Base-by-base conservation (phyloP, 2,888 invertebrate species). In the Luperina testacea region DNA sequence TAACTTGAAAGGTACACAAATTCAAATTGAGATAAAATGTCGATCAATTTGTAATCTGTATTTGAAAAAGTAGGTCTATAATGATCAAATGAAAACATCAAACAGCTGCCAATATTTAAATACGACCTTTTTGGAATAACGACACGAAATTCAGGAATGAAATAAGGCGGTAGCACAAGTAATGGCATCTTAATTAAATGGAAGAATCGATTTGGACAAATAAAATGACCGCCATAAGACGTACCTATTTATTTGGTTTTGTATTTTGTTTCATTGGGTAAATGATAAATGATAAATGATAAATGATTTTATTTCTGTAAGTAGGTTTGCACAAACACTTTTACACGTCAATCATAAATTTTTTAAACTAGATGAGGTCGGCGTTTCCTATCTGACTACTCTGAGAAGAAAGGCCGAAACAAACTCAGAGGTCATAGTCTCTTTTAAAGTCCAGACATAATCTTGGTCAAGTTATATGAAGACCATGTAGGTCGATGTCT, bases 131-230 rank as follows among this genome's bases (percentile, higher is more conserved):
- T 61, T 48, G 48, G 61, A 85, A 81, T 68, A 71, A 81, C 63
- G 57, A 73, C 70, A 32, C 45, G 51, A 63, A 81, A 59, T 71
- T 81, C 59, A 45, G 70, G 24, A 57, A 64, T 38, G 27, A 67
- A 73, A 71, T 71, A 71, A 64, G 24, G 53, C 64, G 73, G 85
- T 72, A 81, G 69, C 38, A 85, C 64, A 51, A 72, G 72, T 77
- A 77, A 72, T 83, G 70, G 65, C 72, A 63, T 83, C 69, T 77
- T 65, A 83, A 84, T 81, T 76, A 83, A 84, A 80, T 72, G 72
- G 45, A 59, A 51, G 51, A 84, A 84, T 81, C 77, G 70, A 84
- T 81, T 84, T 70, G 65, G 48, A 70, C 77, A 83, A 80, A 84
- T 77, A 84, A 80, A 61, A 80, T 84, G 72, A 72, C 72, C 20